These are phyloP conservation scores for Galago senegalensis DNA, from an alignment of 2,797 vertebrate genomes.

Conservation along the genomic window DNA sequence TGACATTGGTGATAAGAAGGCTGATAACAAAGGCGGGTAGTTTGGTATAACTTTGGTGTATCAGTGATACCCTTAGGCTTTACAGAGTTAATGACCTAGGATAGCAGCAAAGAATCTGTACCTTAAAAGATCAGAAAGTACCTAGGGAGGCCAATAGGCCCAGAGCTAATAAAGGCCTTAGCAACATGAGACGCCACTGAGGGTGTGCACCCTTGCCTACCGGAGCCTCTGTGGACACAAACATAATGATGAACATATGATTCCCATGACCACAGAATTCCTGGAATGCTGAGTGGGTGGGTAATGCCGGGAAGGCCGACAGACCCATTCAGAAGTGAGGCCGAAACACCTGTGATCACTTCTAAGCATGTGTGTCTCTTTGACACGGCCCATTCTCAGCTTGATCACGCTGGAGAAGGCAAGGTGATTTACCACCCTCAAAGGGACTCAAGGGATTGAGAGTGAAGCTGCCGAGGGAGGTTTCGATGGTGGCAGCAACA, in stretches of 20 bases:
- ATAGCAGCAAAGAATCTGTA: neutral
- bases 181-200: neutral
- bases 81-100: neutral
- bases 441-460: accelerated
- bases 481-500: neutral
- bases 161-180: neutral
- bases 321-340: neutral
- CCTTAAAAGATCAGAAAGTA: neutral
- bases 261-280: neutral
- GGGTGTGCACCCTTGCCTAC: neutral
- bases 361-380: neutral
- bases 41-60: neutral
- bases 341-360: neutral
- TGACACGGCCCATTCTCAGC: neutral
- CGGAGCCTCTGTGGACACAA: neutral
- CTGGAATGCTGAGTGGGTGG: neutral
- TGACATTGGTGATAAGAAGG: neutral
- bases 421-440: neutral
- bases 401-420: neutral
- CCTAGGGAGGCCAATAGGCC: neutral
- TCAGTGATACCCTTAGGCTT: neutral
- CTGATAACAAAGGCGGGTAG: neutral
- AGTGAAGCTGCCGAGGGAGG: neutral
- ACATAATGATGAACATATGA: neutral
- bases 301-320: neutral